Percentiles rank a stretch among this genome's conserved stretches.
Evolutionary conservation across 2,113 vertebrate genomes (phyloP).

Genomic region (Amblyornis subalaris): DNA sequence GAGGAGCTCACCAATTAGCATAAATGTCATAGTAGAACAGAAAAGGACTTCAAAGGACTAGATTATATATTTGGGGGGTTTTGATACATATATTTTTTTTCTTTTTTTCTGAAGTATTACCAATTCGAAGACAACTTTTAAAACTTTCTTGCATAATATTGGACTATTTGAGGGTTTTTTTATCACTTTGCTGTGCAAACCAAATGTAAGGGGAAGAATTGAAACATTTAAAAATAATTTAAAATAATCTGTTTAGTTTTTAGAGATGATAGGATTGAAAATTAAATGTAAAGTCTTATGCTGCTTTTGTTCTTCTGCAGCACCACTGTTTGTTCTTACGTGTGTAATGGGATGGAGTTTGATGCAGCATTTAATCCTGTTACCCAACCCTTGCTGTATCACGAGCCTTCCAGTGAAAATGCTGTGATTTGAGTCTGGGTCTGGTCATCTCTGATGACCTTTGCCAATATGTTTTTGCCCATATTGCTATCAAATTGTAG

Average conservation of each 20-base stretch:
- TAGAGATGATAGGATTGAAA: background rate
- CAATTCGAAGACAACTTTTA: background rate
- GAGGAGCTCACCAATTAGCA: constrained; percentile 13
- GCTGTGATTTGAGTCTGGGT: background rate
- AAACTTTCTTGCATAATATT: background rate
- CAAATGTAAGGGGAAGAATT: background rate
- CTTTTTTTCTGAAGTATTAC: background rate
- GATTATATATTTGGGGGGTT: background rate
- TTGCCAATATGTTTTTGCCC: background rate
- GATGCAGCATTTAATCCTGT: background rate
- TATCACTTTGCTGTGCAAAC: background rate
- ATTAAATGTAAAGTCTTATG: background rate
- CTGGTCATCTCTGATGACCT: background rate
- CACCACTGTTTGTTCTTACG: background rate
- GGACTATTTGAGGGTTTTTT: background rate
- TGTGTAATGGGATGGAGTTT: background rate
- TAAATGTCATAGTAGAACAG: background rate
- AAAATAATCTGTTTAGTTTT: background rate
- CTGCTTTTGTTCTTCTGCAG: background rate
- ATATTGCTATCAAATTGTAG: background rate
- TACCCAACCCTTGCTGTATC: background rate
- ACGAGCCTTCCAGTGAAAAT: background rate
- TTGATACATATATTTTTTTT: background rate
- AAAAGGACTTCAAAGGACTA: constrained; percentile 35
- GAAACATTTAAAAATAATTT: background rate